Evolutionary conservation across 2,888 invertebrate species (phyloP).

Genomic region (Nezara viridula): DNA sequence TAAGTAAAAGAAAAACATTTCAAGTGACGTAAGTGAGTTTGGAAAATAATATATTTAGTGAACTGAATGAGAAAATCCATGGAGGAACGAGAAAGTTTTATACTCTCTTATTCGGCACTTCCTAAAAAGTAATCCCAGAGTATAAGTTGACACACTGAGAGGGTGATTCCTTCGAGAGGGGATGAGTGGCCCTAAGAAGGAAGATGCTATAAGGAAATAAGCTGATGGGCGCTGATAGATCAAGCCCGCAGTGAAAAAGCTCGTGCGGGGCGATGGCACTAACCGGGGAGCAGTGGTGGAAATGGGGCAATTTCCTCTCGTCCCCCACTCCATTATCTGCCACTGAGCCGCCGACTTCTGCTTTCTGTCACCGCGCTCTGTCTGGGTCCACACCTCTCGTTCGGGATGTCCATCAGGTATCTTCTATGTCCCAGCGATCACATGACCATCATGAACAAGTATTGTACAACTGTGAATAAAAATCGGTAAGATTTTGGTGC

Average conservation of each 20-base stretch:
- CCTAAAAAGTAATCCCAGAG: not conserved
- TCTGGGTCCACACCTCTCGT: not conserved
- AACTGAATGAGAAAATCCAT: too few species aligned
- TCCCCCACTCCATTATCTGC: not conserved
- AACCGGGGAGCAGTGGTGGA: not conserved
- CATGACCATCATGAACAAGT: too few species aligned
- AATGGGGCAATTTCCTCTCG: constrained; percentile 29
- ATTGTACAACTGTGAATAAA: too few species aligned
- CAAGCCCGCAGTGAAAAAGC: not conserved
- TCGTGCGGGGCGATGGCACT: not conserved
- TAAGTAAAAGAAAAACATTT: too few species aligned
- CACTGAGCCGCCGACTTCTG: not conserved
- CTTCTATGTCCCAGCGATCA: not conserved
- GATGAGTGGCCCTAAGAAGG: constrained; percentile 4
- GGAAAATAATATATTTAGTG: too few species aligned
- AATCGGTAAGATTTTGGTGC: too few species aligned
- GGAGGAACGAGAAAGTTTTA: not conserved
- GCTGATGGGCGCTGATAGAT: constrained; percentile 23
- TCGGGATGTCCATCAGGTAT: not conserved
- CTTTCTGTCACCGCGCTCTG: not conserved
- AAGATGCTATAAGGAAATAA: constrained; percentile 22
- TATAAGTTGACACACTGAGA: not conserved
- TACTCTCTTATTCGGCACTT: not conserved
- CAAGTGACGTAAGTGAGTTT: too few species aligned
- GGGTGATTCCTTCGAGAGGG: not conserved